Conservation (phyloP, 2,113 vertebrate species). For the Otolemur garnettii region DNA sequence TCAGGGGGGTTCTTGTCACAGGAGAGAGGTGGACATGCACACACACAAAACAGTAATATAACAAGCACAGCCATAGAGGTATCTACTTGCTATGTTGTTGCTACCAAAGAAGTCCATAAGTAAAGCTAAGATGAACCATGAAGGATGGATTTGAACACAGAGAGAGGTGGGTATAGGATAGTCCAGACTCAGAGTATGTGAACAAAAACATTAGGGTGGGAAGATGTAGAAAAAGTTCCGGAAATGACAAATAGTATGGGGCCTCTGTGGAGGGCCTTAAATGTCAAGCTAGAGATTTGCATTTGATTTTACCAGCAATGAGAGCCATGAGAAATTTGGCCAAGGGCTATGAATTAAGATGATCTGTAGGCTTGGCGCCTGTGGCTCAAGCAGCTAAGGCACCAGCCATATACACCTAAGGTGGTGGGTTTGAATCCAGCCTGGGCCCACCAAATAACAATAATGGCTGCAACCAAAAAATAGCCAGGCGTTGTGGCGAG, state of each 20-base stretch:
- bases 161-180: neutral
- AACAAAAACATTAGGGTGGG: neutral
- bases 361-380: too few species aligned
- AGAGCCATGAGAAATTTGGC: neutral
- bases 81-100: neutral
- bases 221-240: neutral
- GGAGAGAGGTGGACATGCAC: neutral
- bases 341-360: neutral
- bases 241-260: neutral
- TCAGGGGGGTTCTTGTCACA: neutral
- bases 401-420: too few species aligned
- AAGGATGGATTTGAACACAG: neutral
- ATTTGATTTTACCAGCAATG: slow-evolving; percentile 12
- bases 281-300: neutral
- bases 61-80: neutral
- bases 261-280: neutral
- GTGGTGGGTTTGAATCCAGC: too few species aligned
- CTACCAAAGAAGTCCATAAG: neutral
- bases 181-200: neutral
- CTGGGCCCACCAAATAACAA: too few species aligned
- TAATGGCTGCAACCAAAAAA: too few species aligned
- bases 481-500: too few species aligned
- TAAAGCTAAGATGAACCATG: neutral
- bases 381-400: too few species aligned
- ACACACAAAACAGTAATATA: neutral